Conservation (phyloP, 2,797 vertebrate genomes). For the Cuniculus paca region DNA sequence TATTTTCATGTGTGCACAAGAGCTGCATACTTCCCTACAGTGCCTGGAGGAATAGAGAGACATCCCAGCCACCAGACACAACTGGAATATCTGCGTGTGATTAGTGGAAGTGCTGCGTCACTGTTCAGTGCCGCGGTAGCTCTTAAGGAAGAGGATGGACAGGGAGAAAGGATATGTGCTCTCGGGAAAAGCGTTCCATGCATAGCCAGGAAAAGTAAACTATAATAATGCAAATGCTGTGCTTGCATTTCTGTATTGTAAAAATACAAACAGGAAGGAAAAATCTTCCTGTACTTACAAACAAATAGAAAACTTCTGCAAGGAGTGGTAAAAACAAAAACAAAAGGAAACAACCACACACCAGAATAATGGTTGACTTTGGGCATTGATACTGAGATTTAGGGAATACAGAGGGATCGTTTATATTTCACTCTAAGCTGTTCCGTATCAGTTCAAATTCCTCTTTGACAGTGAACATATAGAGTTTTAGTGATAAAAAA, state of each 20-base stretch:
- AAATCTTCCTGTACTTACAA: background rate
- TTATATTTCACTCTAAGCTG: background rate
- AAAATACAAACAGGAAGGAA: background rate
- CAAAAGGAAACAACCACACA: background rate
- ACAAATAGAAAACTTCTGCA: background rate
- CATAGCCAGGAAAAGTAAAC: background rate
- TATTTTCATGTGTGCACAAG: background rate
- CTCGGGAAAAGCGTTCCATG: background rate
- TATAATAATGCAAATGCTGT: background rate
- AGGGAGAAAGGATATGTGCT: background rate
- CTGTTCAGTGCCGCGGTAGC: background rate
- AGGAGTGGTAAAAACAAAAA: background rate
- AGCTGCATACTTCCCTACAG: background rate
- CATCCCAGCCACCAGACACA: background rate
- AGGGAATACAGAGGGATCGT: background rate
- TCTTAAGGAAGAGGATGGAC: background rate
- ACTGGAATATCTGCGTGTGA: background rate
- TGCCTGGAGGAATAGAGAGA: background rate
- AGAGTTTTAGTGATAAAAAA: constrained; percentile 15
- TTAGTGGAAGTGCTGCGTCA: background rate
- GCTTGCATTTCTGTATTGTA: background rate
- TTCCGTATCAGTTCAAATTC: background rate
- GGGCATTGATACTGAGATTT: background rate
- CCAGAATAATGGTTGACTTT: background rate
- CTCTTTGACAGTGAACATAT: background rate